These are phyloP conservation scores for Globodera ellingtonae DNA, from an alignment of 1,140 invertebrate species.

Conservation along the genomic window DNA sequence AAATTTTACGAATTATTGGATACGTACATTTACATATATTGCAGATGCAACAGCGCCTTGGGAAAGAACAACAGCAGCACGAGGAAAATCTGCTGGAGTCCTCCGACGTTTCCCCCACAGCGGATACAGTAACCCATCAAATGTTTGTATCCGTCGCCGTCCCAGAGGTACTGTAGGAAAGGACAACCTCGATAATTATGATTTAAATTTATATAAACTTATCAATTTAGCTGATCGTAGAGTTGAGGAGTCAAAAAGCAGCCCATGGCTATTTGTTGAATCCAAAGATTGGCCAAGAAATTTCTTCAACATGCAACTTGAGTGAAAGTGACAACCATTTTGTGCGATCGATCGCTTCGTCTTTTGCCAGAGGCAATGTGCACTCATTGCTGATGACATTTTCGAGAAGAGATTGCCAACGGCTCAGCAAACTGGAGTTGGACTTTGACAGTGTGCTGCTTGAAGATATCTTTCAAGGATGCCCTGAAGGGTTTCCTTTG, in stretches of 20 bases:
- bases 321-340: not conserved
- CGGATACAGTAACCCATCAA: conserved; percentile 8
- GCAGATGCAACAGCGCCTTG: not conserved
- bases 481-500: not conserved
- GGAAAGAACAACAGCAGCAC: not conserved
- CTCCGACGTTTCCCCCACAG: not conserved
- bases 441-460: not conserved
- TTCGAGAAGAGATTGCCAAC: conserved; percentile 2
- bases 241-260: conserved; percentile 23
- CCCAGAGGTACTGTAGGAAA: conserved; percentile 1
- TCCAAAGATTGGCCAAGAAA: not conserved
- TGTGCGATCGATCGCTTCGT: not conserved
- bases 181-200: too few species aligned
- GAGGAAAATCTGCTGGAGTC: not conserved
- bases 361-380: not conserved
- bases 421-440: not conserved
- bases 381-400: not conserved
- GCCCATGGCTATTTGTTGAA: conserved; percentile 2
- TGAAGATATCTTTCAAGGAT: conserved; percentile 1
- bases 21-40: too few species aligned
- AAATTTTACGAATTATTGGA: too few species aligned
- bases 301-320: not conserved
- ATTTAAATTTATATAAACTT: not conserved
- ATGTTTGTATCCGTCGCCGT: conserved; percentile 18
- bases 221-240: conserved; percentile 10